These are phyloP conservation scores for Argentina silus DNA, from an alignment of 2,797 vertebrate genomes.

Conservation along the genomic window DNA sequence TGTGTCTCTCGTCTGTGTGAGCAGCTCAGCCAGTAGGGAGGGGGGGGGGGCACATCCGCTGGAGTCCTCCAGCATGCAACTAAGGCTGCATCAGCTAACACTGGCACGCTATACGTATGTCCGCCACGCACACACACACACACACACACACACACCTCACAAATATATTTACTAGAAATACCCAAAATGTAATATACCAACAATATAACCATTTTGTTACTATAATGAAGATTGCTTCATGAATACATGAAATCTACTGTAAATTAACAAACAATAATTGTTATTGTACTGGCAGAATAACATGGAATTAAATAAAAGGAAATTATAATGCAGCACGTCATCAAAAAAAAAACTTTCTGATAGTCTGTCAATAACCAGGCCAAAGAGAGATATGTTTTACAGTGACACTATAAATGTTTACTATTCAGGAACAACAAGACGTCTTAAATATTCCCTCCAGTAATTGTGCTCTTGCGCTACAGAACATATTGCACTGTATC, in stretches of 20 bases:
- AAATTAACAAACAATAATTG: not conserved
- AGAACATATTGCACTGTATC: constrained; percentile 80
- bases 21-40: constrained; percentile 65
- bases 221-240: not conserved
- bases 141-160: not conserved
- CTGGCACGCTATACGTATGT: constrained; percentile 19
- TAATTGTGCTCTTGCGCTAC: constrained; percentile 76
- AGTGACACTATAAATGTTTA: constrained; percentile 74
- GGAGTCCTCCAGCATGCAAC: constrained; percentile 54
- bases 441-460: constrained; percentile 75
- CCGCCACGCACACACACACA: not conserved
- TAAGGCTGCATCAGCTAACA: constrained; percentile 40
- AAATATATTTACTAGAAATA: not conserved
- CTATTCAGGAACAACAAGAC: constrained; percentile 75
- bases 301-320: not conserved
- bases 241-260: not conserved
- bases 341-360: no score
- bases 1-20: constrained; percentile 43
- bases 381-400: constrained; percentile 46
- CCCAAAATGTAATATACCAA: not conserved
- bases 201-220: not conserved
- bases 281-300: constrained; percentile 30
- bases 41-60: constrained; percentile 58
- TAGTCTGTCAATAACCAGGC: no score
- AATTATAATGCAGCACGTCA: not conserved